Evolutionary conservation across 2,113 vertebrate species (phyloP).

Genomic region (Triplophysa dalaica): DNA sequence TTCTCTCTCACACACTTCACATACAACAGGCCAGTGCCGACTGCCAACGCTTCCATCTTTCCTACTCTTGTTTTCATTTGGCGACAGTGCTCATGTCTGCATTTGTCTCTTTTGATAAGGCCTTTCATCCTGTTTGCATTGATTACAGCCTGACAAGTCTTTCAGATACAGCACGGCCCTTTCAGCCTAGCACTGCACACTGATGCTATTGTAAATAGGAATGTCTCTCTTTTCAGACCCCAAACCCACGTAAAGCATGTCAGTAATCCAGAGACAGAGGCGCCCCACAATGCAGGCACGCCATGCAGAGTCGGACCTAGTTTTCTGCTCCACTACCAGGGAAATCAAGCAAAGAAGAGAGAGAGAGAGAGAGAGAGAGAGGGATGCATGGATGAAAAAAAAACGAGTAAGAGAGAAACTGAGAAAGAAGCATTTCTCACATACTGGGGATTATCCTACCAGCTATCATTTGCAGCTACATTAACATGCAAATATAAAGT

Average conservation of each 20-base stretch:
- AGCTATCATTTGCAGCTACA: slow-evolving; percentile 50
- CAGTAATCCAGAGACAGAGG: slow-evolving; percentile 74
- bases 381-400: slow-evolving; percentile 54
- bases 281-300: slow-evolving; percentile 66
- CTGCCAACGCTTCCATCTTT: slow-evolving; percentile 57
- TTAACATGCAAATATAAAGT: slow-evolving; percentile 52
- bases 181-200: slow-evolving; percentile 74
- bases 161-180: slow-evolving; percentile 69
- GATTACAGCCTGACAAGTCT: slow-evolving; percentile 76
- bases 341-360: slow-evolving; percentile 48
- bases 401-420: slow-evolving; percentile 37
- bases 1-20: slow-evolving; percentile 36
- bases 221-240: slow-evolving; percentile 81
- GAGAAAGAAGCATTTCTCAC: slow-evolving; percentile 58
- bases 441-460: slow-evolving; percentile 61
- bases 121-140: slow-evolving; percentile 79
- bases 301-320: slow-evolving; percentile 58
- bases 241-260: slow-evolving; percentile 74
- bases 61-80: slow-evolving; percentile 46
- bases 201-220: slow-evolving; percentile 77
- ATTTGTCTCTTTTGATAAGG: slow-evolving; percentile 74
- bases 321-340: slow-evolving; percentile 60
- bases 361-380: slow-evolving; percentile 50
- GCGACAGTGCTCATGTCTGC: slow-evolving; percentile 69
- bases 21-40: slow-evolving; percentile 52